A percentile compares a stretch with the other conserved stretches of the same genome.
Evolutionary conservation across 2,797 vertebrate species (phyloP).

Genomic region (Hyperoplus immaculatus): DNA sequence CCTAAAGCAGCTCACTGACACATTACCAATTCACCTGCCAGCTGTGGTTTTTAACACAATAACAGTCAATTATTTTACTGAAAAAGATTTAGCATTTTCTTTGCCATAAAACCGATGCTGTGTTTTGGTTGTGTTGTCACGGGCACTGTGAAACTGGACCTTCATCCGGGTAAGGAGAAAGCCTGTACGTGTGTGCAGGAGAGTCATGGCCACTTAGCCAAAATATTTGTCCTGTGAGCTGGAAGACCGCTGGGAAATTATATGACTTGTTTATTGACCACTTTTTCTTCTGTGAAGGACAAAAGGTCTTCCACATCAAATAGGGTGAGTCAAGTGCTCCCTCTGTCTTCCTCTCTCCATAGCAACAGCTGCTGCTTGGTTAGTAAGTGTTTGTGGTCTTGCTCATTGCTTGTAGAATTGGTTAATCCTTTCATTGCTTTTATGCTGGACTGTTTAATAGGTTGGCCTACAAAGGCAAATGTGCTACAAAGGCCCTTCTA

Average conservation of each 20-base stretch:
- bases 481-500: too few relatives aligned
- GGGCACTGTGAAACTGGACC: slow-evolving; percentile 19
- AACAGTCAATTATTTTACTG: too few relatives aligned
- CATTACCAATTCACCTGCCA: slow-evolving; percentile 9
- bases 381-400: background rate
- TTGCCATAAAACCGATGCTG: too few relatives aligned
- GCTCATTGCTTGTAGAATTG: background rate
- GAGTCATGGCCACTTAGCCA: slow-evolving; percentile 36
- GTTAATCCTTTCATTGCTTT: background rate
- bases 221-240: slow-evolving; percentile 52
- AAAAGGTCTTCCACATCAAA: slow-evolving; percentile 49
- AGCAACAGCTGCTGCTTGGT: background rate
- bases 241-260: slow-evolving; percentile 57
- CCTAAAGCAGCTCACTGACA: slow-evolving; percentile 2
- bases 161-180: slow-evolving; percentile 9
- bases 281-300: slow-evolving; percentile 55
- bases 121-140: too few relatives aligned
- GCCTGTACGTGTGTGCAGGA: slow-evolving; percentile 31
- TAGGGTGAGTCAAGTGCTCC: slow-evolving; percentile 13
- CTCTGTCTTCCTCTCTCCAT: background rate
- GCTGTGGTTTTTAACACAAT: slow-evolving; percentile 2
- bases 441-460: background rate
- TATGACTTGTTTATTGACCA: slow-evolving; percentile 52
- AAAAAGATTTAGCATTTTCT: too few relatives aligned
- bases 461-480: too few relatives aligned